Base-by-base conservation (phyloP, 2,113 vertebrate species). In the Marcusenius ussheri region DNA sequence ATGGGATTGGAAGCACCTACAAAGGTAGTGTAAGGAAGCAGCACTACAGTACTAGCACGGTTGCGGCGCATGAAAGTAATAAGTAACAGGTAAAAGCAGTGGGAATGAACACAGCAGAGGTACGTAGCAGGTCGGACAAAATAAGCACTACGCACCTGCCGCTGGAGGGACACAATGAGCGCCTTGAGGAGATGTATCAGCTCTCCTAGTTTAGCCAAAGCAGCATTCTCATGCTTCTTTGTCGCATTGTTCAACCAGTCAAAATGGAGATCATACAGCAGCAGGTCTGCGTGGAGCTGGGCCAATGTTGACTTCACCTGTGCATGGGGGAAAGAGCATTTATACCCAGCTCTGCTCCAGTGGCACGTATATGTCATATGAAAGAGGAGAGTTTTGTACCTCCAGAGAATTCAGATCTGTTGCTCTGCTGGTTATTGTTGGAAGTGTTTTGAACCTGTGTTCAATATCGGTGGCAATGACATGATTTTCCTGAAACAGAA, bases 361-460 rank as follows among this genome's bases (percentile, higher is more conserved):
- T n/a, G 10, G 15, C 21, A 0, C 3, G 21, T 24, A 11, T 46
- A 24, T 84, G 8, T n/a, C 8, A 47, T 9, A 39, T 83, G 88
- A 53, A 89, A 58, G 35, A 3, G 19, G 15, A 58, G 74, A 45
- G 21, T n/a, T 88, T 17, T 15, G 56, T 50, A 96, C 96, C 96
- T 96, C 95, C 91, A 96, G 94, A 92, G 94, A 94, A 90, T 88
- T 94, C 93, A 96, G 95, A 91, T 96, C 95, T 93, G 92, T 93
- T 92, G 94, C 95, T 94, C 93, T 95, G 94, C 94, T 95, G 94
- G 92, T 94, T 93, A 96, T 95, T 91, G 95, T 94, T 93, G 96
- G 96, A 93, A 96, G 95, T 89, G 95, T 95, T 89, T 94, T 95
- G 92, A 96, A 96, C 93, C 94, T 95, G 94, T 95, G 95, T 91